Conservation (phyloP, 2,113 vertebrate species). For the Paramisgurnus dabryanus region DNA sequence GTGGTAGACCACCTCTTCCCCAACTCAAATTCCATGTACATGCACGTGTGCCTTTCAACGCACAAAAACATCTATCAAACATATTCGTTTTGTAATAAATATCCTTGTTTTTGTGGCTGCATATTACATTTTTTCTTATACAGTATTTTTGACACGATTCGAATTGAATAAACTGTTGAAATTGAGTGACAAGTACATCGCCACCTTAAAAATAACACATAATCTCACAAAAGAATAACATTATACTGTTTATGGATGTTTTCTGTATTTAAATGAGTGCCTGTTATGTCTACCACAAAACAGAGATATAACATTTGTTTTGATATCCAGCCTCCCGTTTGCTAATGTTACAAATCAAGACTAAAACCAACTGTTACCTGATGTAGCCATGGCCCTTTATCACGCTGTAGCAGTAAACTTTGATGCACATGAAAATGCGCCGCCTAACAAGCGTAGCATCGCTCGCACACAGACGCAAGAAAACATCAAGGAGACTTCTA, state of each 20-base stretch:
- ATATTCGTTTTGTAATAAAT: neutral
- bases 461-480: conserved; percentile 67
- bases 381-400: conserved; percentile 53
- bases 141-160: too few relatives aligned
- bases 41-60: neutral
- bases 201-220: neutral
- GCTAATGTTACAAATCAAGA: conserved; percentile 39
- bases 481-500: conserved; percentile 66
- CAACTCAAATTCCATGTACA: neutral
- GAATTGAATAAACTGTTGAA: neutral
- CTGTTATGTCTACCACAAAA: conserved; percentile 33
- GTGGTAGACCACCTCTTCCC: neutral
- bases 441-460: conserved; percentile 71
- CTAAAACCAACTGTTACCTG: conserved; percentile 62
- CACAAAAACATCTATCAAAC: neutral
- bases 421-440: conserved; percentile 63
- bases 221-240: neutral
- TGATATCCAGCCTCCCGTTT: conserved; percentile 25
- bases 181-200: neutral
- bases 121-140: neutral
- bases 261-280: conserved; percentile 22
- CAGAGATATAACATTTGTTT: conserved; percentile 4
- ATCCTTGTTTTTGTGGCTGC: neutral
- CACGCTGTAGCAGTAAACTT: conserved; percentile 52
- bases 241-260: conserved; percentile 16